Conservation (phyloP, 2,113 vertebrate species). For the Chiloscyllium plagiosum region DNA sequence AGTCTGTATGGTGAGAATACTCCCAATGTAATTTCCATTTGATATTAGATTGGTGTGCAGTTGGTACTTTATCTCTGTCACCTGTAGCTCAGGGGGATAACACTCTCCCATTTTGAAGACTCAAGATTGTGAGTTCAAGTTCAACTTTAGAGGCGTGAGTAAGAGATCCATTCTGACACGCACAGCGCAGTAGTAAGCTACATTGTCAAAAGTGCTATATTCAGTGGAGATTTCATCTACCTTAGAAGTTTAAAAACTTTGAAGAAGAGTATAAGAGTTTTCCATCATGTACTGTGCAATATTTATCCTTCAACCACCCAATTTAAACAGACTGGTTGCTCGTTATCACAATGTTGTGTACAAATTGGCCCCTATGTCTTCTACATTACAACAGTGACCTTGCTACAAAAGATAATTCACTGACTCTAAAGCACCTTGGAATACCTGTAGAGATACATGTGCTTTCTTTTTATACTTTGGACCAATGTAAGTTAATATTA, state of each 20-base stretch:
- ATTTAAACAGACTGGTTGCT: neutral
- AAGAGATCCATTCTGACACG: neutral
- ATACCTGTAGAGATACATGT: neutral
- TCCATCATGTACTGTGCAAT: neutral
- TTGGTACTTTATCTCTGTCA: neutral
- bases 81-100: neutral
- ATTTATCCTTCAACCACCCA: neutral
- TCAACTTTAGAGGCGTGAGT: neutral
- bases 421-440: neutral
- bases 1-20: no score
- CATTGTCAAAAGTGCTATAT: neutral
- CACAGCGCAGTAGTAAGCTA: neutral
- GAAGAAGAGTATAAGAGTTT: neutral
- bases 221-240: neutral
- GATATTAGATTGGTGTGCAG: neutral
- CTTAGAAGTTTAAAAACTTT: neutral
- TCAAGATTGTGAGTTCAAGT: neutral
- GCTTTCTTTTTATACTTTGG: neutral
- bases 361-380: neutral
- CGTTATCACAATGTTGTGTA: neutral
- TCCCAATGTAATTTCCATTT: neutral
- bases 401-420: neutral
- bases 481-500: neutral
- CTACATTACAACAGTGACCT: neutral
- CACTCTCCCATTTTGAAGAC: neutral